Evolutionary conservation across 2,888 invertebrate species (phyloP).

Genomic region (Mesopsocus fuscifrons): DNA sequence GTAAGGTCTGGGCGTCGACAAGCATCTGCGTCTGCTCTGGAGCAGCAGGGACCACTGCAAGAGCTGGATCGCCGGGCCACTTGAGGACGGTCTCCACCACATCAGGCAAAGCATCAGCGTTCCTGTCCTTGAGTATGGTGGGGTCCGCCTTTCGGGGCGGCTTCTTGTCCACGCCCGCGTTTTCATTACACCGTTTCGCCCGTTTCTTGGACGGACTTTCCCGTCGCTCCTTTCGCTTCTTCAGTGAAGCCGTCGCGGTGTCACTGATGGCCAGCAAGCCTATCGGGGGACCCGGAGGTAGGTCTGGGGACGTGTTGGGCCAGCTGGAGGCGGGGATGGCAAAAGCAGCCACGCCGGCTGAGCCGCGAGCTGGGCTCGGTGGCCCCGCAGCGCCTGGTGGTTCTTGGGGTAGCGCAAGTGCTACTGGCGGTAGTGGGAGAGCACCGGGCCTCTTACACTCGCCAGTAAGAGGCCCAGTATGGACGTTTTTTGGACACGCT

Average conservation of each 20-base stretch:
- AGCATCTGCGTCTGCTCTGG: too few relatives aligned
- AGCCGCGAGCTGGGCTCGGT: constrained; percentile 39
- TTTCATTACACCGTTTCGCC: not conserved
- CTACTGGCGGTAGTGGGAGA: constrained; percentile 26
- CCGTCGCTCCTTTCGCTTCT: too few relatives aligned
- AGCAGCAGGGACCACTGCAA: not conserved
- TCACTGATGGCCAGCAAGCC: constrained; percentile 18
- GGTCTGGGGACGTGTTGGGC: constrained; percentile 7
- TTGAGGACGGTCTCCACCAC: not conserved
- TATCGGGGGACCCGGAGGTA: constrained; percentile 22
- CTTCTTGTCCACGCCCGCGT: not conserved
- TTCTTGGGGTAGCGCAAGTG: constrained; percentile 29
- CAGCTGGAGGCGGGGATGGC: constrained; percentile 16
- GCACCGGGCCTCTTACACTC: constrained; percentile 49
- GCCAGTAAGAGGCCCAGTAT: constrained; percentile 96
- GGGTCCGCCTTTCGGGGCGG: not conserved
- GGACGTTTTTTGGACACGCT: constrained; percentile 96
- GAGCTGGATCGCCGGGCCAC: not conserved
- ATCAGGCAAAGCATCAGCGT: not conserved
- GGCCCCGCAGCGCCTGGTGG: constrained; percentile 32
- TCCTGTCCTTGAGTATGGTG: not conserved
- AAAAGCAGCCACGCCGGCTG: constrained; percentile 18
- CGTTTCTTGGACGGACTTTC: not conserved
- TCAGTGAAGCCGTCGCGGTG: constrained; percentile 10
- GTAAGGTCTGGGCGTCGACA: too few relatives aligned